Base-by-base conservation (phyloP, 2,888 invertebrate genomes). In the Cremastinae sp. region DNA sequence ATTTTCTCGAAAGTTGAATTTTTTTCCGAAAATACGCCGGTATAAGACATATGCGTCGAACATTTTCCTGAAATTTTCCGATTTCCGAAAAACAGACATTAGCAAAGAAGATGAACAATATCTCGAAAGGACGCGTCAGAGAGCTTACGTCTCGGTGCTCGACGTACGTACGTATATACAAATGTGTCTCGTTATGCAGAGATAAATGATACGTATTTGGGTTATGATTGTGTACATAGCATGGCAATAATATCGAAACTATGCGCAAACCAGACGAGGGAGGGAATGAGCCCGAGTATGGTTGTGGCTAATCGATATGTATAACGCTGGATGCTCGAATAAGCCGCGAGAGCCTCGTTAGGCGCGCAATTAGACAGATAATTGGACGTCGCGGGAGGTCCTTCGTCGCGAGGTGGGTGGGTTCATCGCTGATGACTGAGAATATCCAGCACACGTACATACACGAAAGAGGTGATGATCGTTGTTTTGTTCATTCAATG, bases 301-400 rank as follows among this genome's bases (percentile, higher is more conserved):
- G 55, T 59, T 55, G 69, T 53, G 70, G 72, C 59, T 69, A 73
- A 76, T 76, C 76, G 76, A 73, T 76, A 69, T 64, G 68, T 73
- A 76, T 75, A 70, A 73, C 59, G 59, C 18, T 62, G 41, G 59
- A 69, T 73, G 37, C 69, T 61, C 65, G 45, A n/a, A n/a, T n/a
- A 69, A 73, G 73, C 69, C 69, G 69, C 73, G 64, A 73, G 76
- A 73, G 73, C 65, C 73, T 76, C 73, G 76, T 76, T 76, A 69
- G 59, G 73, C 64, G 69, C 55, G 76, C 76, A 76, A 76, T 76
- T 76, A 76, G 76, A 73, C 69, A 73, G 76, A 62, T 76, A 76
- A 76, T 76, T 69, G 76, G 69, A 61, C 59, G 61, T 69, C 55
- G 73, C 69, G 73, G 76, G 68, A 73, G 76, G 76, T 76, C 73